Evolutionary conservation across 53 echinoderm and acorn worm genomes (phyloP).

Genomic region (Astropecten irregularis): DNA sequence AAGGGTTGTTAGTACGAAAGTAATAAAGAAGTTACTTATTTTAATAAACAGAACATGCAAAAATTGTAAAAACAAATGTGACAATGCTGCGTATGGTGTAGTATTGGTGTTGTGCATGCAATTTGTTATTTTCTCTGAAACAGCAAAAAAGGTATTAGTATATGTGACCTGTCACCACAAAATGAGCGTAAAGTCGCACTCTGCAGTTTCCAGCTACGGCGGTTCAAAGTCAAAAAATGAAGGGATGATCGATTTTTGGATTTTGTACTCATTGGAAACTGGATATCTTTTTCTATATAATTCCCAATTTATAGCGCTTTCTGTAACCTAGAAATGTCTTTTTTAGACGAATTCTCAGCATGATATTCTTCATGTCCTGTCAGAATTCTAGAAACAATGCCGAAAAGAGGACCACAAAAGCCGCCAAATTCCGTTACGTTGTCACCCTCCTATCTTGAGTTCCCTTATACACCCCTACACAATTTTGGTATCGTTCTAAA

Average conservation of each 20-base stretch:
- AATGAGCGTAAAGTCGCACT: conserved; percentile 33
- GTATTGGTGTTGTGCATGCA: no score
- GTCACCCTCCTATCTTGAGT: neutral
- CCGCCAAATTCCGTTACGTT: neutral
- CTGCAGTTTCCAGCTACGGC: neutral
- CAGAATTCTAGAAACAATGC: neutral
- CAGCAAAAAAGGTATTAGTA: no score
- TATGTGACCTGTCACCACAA: conserved; percentile 18
- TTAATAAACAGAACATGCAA: no score
- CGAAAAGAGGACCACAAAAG: neutral
- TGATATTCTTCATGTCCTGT: neutral
- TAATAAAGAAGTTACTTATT: no score
- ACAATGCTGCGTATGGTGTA: no score
- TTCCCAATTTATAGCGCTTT: neutral
- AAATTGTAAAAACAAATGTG: no score
- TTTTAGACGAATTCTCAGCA: neutral
- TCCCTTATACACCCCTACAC: neutral
- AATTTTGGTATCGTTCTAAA: conserved; percentile 10
- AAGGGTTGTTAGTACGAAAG: no score
- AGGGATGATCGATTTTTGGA: neutral
- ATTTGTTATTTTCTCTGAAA: no score
- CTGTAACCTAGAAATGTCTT: neutral
- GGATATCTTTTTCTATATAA: neutral
- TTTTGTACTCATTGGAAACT: neutral
- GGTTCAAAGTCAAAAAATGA: neutral